phyloP scores from a whole-genome alignment of 2,888 invertebrate genomes.

The Axea sp. region DNA sequence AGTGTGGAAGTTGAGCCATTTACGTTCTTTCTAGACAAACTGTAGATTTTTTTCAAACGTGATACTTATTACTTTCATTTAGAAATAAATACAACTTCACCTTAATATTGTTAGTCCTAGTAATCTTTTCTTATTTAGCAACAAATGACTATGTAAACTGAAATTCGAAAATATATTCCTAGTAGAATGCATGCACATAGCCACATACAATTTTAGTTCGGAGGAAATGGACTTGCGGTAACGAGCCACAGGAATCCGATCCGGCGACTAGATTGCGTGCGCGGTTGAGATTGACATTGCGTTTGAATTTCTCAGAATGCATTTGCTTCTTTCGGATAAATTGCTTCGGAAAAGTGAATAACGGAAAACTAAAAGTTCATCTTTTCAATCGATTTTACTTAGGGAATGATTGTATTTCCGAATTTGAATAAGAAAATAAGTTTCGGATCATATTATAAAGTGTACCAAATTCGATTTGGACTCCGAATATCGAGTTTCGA shows the following conservation, averaged over 20 bases:
- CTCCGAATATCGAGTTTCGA: background rate
- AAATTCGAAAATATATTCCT: too few species aligned
- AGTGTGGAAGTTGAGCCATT: too few species aligned
- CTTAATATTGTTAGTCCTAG: too few species aligned
- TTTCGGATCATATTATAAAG: background rate
- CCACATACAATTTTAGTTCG: slow-evolving; percentile 24
- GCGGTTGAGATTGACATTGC: slow-evolving; percentile 38
- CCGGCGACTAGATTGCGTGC: slow-evolving; percentile 32
- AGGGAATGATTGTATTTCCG: slow-evolving; percentile 9
- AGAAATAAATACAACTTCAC: too few species aligned
- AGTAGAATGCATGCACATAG: too few species aligned
- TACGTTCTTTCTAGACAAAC: too few species aligned
- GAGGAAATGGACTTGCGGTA: slow-evolving; percentile 37
- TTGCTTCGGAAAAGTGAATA: slow-evolving; percentile 33
- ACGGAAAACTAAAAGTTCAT: slow-evolving; percentile 16
- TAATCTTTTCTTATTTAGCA: too few species aligned
- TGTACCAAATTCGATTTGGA: background rate
- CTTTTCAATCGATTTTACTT: slow-evolving; percentile 11
- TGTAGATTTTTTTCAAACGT: too few species aligned
- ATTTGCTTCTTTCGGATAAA: slow-evolving; percentile 35
- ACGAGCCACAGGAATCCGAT: slow-evolving; percentile 45
- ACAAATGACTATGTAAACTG: too few species aligned
- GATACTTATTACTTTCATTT: too few species aligned
- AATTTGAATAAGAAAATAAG: slow-evolving; percentile 20
- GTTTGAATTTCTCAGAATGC: slow-evolving; percentile 33